These are phyloP conservation scores for Petrocephalus schoutedeni DNA, from an alignment of 2,797 vertebrate species.

Conservation along the genomic window DNA sequence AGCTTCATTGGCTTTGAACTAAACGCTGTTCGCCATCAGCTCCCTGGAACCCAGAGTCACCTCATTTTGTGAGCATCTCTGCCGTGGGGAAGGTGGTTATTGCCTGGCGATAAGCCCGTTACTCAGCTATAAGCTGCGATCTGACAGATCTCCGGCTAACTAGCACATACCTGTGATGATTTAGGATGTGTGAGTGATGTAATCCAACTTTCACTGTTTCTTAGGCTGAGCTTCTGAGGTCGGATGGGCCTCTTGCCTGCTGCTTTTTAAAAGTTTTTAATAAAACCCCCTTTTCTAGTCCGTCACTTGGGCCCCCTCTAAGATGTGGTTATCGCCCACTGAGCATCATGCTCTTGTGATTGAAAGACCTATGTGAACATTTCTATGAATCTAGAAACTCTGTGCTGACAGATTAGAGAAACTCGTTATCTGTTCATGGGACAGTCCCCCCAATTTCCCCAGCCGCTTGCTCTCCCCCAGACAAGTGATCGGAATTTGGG, in stretches of 20 bases:
- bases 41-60: neutral
- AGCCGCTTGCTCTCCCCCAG: no score
- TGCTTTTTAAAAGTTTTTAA: neutral
- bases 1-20: constrained; percentile 13
- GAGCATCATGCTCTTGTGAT: neutral
- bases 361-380: neutral
- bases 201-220: neutral
- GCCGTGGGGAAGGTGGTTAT: neutral
- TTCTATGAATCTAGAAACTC: neutral
- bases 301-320: neutral
- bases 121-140: neutral
- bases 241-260: neutral
- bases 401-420: neutral
- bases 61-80: neutral
- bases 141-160: neutral
- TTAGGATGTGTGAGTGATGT: neutral
- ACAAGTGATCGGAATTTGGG: no score
- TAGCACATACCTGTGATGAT: neutral
- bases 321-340: neutral
- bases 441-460: neutral
- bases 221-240: neutral
- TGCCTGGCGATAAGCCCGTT: neutral
- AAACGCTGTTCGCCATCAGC: neutral
- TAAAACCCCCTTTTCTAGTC: neutral
- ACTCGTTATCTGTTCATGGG: neutral